These are phyloP conservation scores for Onthophagus taurus DNA, from an alignment of 1,140 invertebrate genomes.

Conservation along the genomic window DNA sequence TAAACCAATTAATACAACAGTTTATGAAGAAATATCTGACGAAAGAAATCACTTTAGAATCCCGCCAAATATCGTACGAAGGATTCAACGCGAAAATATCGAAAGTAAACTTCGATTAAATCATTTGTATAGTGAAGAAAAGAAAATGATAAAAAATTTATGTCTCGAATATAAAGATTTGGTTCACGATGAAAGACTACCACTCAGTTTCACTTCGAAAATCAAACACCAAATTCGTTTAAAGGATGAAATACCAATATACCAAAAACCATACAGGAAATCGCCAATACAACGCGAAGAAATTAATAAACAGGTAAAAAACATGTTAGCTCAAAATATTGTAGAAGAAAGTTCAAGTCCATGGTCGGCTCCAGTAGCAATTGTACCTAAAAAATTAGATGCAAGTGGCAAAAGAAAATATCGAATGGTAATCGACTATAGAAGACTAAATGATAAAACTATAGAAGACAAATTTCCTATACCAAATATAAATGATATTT, in stretches of 20 bases:
- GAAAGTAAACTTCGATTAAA: conserved; percentile 1
- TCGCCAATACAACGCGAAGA: conserved; percentile 17
- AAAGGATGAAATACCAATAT: conserved; percentile 10
- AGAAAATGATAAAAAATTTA: background rate
- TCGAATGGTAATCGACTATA: conserved; percentile 33
- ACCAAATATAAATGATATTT: conserved; percentile 40
- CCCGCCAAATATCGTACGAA: background rate
- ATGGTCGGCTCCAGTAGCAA: conserved; percentile 17
- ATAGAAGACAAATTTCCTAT: conserved; percentile 40
- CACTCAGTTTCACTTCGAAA: conserved; percentile 1
- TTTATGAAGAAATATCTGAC: background rate
- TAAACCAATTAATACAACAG: conserved; percentile 2
- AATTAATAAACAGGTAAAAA: conserved; percentile 20
- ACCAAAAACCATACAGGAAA: conserved; percentile 18
- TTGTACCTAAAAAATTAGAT: conserved; percentile 23
- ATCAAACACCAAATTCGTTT: conserved; percentile 7
- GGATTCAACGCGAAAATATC: conserved; percentile 5
- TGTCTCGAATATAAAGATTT: conserved; percentile 7
- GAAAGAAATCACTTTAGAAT: background rate
- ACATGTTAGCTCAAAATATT: conserved; percentile 17
- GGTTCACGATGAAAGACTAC: conserved; percentile 5
- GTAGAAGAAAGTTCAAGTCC: conserved; percentile 14
- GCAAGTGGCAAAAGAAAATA: conserved; percentile 23
- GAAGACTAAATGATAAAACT: conserved; percentile 32
- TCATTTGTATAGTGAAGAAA: conserved; percentile 5